Evolutionary conservation across 2,888 invertebrate genomes (phyloP).

Genomic region (Odontomyia ornata): DNA sequence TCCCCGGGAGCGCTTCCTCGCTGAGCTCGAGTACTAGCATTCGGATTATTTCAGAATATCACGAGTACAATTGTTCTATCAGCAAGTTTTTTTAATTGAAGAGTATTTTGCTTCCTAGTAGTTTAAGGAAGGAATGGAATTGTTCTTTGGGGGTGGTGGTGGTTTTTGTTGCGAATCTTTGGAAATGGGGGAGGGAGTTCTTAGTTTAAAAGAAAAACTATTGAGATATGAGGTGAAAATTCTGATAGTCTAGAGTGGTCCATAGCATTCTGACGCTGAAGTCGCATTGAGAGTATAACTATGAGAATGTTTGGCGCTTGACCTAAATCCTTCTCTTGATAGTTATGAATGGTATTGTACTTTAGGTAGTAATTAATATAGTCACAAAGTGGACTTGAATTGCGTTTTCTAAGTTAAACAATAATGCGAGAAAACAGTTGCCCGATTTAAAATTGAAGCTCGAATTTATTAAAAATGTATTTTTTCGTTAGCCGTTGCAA

Average conservation of each 20-base stretch:
- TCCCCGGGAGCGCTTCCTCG: not conserved
- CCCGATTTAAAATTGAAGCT: no score
- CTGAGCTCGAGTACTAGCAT: slow-evolving; percentile 17
- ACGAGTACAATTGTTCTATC: slow-evolving; percentile 36
- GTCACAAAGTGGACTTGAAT: no score
- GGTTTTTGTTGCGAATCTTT: no score
- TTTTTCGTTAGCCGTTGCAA: no score
- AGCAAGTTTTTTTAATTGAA: slow-evolving; percentile 44
- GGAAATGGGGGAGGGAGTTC: no score
- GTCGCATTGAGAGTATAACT: slow-evolving; percentile 4
- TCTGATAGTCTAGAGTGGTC: not conserved
- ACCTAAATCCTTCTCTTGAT: slow-evolving; percentile 18
- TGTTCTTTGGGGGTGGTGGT: not conserved
- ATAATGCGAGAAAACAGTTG: no score
- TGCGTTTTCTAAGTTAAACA: no score
- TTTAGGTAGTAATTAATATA: no score
- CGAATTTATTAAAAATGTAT: no score
- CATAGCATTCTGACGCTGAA: slow-evolving; percentile 4
- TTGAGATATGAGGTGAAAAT: slow-evolving; percentile 8
- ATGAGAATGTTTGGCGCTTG: slow-evolving; percentile 2
- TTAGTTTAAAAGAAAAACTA: not conserved
- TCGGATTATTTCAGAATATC: slow-evolving; percentile 28
- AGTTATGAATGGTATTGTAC: not conserved
- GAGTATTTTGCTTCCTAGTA: slow-evolving; percentile 6
- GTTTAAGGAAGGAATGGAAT: not conserved